A percentile compares a stretch with the other conserved stretches of the same genome.
These are phyloP conservation scores for Thera britannica DNA, from an alignment of 2,888 invertebrate species.

Conservation along the genomic window DNA sequence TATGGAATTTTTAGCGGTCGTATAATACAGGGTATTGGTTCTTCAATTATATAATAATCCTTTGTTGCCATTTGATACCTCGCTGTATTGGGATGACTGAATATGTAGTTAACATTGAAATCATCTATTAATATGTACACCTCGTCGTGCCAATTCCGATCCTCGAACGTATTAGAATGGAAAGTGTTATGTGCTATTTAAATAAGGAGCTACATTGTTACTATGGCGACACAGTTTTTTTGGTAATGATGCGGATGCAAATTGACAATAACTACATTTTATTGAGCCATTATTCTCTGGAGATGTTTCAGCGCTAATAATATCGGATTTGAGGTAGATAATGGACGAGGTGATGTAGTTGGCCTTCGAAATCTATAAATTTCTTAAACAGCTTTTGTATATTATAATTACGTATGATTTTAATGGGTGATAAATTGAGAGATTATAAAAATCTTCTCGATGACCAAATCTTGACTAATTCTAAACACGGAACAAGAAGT, in stretches of 20 bases:
- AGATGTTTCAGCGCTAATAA: background rate
- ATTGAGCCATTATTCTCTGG: slow-evolving; percentile 17
- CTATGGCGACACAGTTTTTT: slow-evolving; percentile 35
- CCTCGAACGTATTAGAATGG: slow-evolving; percentile 11
- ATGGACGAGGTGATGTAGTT: background rate
- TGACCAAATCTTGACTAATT: background rate
- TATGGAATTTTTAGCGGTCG: background rate
- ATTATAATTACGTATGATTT: background rate
- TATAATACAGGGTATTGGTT: slow-evolving; percentile 15
- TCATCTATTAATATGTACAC: slow-evolving; percentile 28
- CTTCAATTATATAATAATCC: slow-evolving; percentile 17
- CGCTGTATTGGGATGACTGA: slow-evolving; percentile 28
- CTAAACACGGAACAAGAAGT: no score
- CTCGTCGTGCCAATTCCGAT: slow-evolving; percentile 14
- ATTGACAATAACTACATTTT: slow-evolving; percentile 34
- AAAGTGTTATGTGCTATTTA: slow-evolving; percentile 24
- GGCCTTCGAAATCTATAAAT: background rate
- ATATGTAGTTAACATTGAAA: slow-evolving; percentile 20
- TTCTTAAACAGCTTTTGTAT: background rate
- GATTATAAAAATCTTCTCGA: background rate
- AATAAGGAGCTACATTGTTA: slow-evolving; percentile 25
- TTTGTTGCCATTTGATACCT: slow-evolving; percentile 13
- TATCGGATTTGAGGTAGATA: background rate
- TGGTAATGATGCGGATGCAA: slow-evolving; percentile 32
- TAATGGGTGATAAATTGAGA: background rate